A percentile compares a stretch with the other conserved stretches of the same genome.
These are phyloP conservation scores for Malurus cyaneus DNA, from an alignment of 2,113 vertebrate genomes.

Conservation along the genomic window DNA sequence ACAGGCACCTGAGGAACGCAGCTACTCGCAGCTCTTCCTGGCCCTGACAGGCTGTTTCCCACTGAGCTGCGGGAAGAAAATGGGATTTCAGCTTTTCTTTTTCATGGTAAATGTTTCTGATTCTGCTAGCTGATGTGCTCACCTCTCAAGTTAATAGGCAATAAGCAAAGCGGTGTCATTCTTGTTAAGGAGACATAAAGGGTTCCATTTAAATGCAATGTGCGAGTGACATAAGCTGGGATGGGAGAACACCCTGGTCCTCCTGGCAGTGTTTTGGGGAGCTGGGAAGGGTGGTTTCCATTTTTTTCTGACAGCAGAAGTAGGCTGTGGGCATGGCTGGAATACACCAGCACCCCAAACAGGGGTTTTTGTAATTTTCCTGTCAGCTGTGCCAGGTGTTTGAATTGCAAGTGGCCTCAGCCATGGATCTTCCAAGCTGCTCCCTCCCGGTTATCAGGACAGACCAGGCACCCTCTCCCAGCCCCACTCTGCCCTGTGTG, in stretches of 20 bases:
- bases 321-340: background rate
- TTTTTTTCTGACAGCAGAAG: background rate
- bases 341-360: background rate
- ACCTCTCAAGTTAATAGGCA: conserved; percentile 62
- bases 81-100: conserved; percentile 54
- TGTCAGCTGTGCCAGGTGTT: background rate
- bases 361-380: background rate
- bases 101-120: conserved; percentile 58
- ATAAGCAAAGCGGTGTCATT: conserved; percentile 31
- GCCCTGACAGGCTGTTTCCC: conserved; percentile 33
- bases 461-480: background rate
- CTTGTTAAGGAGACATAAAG: conserved; percentile 44
- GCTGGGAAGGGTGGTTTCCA: background rate
- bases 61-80: background rate
- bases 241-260: background rate
- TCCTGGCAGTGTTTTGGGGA: background rate
- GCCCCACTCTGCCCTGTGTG: background rate
- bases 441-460: background rate
- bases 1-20: fast-evolving
- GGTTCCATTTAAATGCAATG: conserved; percentile 3
- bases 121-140: conserved; percentile 42
- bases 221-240: background rate
- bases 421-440: background rate
- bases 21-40: background rate
- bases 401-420: background rate